A percentile compares a stretch with the other conserved stretches of the same genome.
Evolutionary conservation across 1,140 invertebrate genomes (phyloP).

Genomic region (Frieseomelitta varia): DNA sequence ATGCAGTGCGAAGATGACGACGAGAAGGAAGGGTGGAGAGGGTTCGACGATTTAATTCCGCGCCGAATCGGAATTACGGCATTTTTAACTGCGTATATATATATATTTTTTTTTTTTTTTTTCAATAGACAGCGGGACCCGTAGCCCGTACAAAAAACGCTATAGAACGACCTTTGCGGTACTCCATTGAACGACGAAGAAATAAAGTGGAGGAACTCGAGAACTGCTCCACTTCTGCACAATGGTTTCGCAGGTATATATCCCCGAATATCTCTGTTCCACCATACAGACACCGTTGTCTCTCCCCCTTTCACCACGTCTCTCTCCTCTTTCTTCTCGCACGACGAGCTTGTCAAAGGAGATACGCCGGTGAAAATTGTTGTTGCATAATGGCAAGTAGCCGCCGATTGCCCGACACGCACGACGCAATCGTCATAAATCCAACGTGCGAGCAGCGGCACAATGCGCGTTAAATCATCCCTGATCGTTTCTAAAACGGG

Average conservation of each 20-base stretch:
- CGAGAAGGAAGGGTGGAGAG: neutral
- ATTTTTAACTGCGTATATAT: conserved; percentile 1
- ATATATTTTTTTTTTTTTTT: no score
- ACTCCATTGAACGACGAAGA: conserved; percentile 65
- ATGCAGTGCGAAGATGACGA: neutral
- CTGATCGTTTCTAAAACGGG: conserved; percentile 66
- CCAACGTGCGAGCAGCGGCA: conserved; percentile 70
- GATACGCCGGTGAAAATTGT: conserved; percentile 68
- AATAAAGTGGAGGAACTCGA: conserved; percentile 72
- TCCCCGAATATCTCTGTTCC: conserved; percentile 19
- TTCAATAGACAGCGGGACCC: neutral
- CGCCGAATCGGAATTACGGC: neutral
- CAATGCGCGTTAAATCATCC: conserved; percentile 75
- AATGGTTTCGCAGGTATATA: conserved; percentile 74
- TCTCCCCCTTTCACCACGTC: no score
- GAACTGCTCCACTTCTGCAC: conserved; percentile 71
- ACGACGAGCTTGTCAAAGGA: conserved; percentile 26
- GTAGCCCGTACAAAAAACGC: conserved; percentile 37
- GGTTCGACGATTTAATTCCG: neutral
- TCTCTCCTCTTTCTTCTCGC: conserved; percentile 9
- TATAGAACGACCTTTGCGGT: conserved; percentile 66
- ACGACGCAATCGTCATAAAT: conserved; percentile 69
- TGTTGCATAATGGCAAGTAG: conserved; percentile 68
- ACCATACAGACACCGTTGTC: neutral
- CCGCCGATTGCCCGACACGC: conserved; percentile 55